Percentiles rank a stretch among this genome's conserved stretches.
Conservation (phyloP, 2,888 invertebrate species). For the Cenopis cana region DNA sequence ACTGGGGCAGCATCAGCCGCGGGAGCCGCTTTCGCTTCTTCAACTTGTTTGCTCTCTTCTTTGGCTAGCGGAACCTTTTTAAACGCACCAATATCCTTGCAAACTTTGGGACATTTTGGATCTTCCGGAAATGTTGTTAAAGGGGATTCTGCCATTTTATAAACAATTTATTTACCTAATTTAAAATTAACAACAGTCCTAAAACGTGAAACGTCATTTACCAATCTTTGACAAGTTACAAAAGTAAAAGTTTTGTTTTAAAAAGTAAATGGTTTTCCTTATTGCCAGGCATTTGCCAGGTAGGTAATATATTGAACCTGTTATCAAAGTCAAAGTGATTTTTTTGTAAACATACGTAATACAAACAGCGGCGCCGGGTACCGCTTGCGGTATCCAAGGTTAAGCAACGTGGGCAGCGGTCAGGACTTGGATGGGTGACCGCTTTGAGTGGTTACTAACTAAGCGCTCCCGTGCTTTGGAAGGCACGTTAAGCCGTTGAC, state of each 20-base stretch:
- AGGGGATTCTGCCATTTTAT: slow-evolving; percentile 46
- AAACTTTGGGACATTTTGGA: slow-evolving; percentile 68
- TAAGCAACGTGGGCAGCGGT: too few species aligned
- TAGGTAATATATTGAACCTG: background rate
- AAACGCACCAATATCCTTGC: slow-evolving; percentile 71
- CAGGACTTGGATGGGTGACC: too few species aligned
- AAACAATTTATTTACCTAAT: background rate
- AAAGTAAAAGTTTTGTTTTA: background rate
- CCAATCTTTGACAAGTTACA: slow-evolving; percentile 44
- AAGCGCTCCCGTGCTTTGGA: too few species aligned
- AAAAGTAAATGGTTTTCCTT: background rate
- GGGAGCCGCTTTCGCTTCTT: slow-evolving; percentile 45
- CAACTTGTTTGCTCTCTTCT: slow-evolving; percentile 51
- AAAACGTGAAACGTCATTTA: slow-evolving; percentile 6
- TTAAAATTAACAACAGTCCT: background rate
- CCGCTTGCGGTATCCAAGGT: too few species aligned
- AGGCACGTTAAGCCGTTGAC: too few species aligned
- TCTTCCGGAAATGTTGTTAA: slow-evolving; percentile 65
- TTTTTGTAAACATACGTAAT: too few species aligned
- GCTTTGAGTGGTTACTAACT: too few species aligned
- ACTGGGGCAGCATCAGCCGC: slow-evolving; percentile 25
- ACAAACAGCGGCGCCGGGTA: too few species aligned
- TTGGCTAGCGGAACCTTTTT: slow-evolving; percentile 61
- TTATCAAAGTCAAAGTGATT: too few species aligned
- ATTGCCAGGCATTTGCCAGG: background rate